Conservation (phyloP, 2,113 vertebrate genomes). For the Marcusenius ussheri region DNA sequence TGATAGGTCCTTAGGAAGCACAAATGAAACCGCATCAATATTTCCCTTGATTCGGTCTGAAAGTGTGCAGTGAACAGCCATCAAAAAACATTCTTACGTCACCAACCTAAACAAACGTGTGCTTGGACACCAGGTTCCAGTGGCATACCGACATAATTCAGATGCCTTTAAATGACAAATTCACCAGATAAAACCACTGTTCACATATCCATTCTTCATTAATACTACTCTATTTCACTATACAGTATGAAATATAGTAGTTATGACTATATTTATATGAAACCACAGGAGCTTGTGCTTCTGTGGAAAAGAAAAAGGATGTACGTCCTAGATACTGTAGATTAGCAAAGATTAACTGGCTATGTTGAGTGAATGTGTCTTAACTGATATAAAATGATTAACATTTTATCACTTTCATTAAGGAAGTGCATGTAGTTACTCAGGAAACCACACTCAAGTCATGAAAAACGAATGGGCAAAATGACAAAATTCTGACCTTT, state of each 20-base stretch:
- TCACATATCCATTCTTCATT: neutral
- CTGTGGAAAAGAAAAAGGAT: neutral
- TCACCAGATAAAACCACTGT: neutral
- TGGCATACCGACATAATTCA: neutral
- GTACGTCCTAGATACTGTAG: neutral
- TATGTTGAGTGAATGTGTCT: neutral
- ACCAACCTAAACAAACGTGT: neutral
- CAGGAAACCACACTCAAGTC: neutral
- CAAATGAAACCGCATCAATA: neutral
- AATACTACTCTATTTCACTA: neutral
- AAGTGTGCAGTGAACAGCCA: neutral
- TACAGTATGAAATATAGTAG: too few species aligned
- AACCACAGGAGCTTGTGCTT: neutral
- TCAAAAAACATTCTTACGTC: neutral
- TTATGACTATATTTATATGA: neutral
- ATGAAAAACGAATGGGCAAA: neutral
- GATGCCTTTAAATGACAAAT: neutral
- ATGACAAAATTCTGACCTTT: neutral
- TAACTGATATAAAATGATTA: neutral
- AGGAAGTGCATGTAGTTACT: neutral
- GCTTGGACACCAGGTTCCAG: neutral
- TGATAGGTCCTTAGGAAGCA: neutral
- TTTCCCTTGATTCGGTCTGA: neutral
- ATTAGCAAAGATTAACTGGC: neutral
- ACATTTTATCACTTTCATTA: neutral